phyloP scores from a whole-genome alignment of 2,797 vertebrate species.

The Cynodonichthys magdalenae region DNA sequence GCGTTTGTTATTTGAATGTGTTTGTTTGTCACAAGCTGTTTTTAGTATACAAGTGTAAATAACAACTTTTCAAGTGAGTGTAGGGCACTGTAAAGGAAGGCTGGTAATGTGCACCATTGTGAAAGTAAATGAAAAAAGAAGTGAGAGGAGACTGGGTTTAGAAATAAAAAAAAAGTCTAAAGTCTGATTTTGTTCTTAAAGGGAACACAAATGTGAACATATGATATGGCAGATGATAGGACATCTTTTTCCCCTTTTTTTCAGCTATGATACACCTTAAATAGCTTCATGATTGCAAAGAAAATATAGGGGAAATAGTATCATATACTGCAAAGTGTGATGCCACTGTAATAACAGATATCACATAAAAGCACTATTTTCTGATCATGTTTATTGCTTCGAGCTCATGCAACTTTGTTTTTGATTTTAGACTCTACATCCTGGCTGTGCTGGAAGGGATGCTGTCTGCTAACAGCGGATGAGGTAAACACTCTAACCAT shows the following conservation, averaged over 20 bases:
- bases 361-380: slow-evolving; percentile 48
- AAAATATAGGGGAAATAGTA: slow-evolving; percentile 50
- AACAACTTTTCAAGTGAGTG: slow-evolving; percentile 69
- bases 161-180: slow-evolving; percentile 16
- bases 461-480: slow-evolving; percentile 46
- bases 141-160: slow-evolving; percentile 10
- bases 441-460: slow-evolving; percentile 48
- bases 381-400: slow-evolving; percentile 69
- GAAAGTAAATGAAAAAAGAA: slow-evolving; percentile 22
- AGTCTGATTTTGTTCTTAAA: slow-evolving; percentile 28
- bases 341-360: slow-evolving; percentile 56
- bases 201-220: slow-evolving; percentile 39
- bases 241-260: slow-evolving; percentile 15
- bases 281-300: slow-evolving; percentile 44
- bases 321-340: slow-evolving; percentile 43
- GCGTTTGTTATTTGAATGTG: slow-evolving; percentile 63
- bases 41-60: slow-evolving; percentile 74
- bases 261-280: slow-evolving; percentile 26
- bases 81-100: slow-evolving; percentile 45
- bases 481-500: slow-evolving; percentile 62
- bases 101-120: slow-evolving; percentile 49
- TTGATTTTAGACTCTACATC: slow-evolving; percentile 63
- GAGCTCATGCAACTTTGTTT: slow-evolving; percentile 76
- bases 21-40: slow-evolving; percentile 76
- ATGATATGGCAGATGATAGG: slow-evolving; percentile 27